Evolutionary conservation across 2,113 vertebrate genomes (phyloP).

Genomic region (Cynoglossus semilaevis): DNA sequence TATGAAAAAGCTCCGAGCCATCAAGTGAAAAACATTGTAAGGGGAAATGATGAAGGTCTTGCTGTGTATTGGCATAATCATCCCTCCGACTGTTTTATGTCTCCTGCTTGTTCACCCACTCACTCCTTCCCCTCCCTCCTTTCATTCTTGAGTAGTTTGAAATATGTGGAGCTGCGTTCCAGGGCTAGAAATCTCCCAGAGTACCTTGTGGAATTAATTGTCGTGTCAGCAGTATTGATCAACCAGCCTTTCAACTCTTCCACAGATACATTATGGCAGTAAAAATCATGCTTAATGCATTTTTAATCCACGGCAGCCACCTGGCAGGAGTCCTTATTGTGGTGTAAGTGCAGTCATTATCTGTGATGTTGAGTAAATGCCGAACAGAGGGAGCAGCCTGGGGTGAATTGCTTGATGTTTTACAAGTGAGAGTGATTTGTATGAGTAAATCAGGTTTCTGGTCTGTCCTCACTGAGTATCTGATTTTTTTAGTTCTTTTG

Average conservation of each 20-base stretch:
- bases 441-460: slow-evolving; percentile 28
- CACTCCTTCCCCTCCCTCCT: neutral
- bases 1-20: neutral
- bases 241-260: slow-evolving; percentile 36
- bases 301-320: slow-evolving; percentile 54
- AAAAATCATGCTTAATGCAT: slow-evolving; percentile 52
- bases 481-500: slow-evolving; percentile 12
- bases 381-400: slow-evolving; percentile 43
- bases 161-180: neutral
- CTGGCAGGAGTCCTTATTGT: slow-evolving; percentile 46
- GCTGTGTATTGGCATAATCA: neutral
- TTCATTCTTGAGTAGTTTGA: slow-evolving; percentile 16
- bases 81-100: slow-evolving; percentile 1
- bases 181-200: slow-evolving; percentile 35
- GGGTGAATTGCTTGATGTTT: slow-evolving; percentile 46
- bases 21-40: neutral
- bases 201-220: slow-evolving; percentile 42
- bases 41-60: neutral
- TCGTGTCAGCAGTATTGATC: slow-evolving; percentile 56
- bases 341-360: slow-evolving; percentile 59
- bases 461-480: slow-evolving; percentile 13
- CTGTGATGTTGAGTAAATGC: slow-evolving; percentile 53
- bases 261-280: slow-evolving; percentile 52
- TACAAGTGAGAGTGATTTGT: slow-evolving; percentile 38
- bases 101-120: neutral